Base-by-base conservation (phyloP, 2,113 vertebrate species). In the Orthonyx spaldingii region DNA sequence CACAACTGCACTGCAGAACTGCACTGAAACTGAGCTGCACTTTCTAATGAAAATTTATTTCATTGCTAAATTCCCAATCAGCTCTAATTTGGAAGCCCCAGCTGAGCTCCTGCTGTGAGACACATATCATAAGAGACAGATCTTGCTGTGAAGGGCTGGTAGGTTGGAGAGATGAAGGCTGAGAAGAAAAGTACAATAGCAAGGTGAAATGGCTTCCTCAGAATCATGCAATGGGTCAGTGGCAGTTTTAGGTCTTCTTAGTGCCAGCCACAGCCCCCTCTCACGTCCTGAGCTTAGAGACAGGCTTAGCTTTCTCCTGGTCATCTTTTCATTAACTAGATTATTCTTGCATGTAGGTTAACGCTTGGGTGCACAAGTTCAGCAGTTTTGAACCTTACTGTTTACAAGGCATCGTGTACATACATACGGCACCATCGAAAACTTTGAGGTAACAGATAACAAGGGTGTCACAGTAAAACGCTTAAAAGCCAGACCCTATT, bases 111-210 rank as follows among this genome's bases (percentile, higher is more conserved):
- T 72, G 28, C 68, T 70, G 85, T 64, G 79, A 96, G 90, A 88
- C 56, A 75, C 35, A 12, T 91, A 95, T 91, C 33, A 2, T 77
- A 93, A 90, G 85, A 96, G 96, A 94, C 85, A 94, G 94, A 39
- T 93, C 83, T 77, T 52, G 82, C 82, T 93, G 93, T 92, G 82
- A 86, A 64, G 59, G 85, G 49, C 85, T 95, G 60, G 41, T 7
- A 7, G 79, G 72, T 71, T 88, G 88, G 76, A 71, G 79, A 84
- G 71, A 53, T 0, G 28, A 70, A 63, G 32, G 52, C 76, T 96
- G 85, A 70, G 79, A 93, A 74, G 60, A 86, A 91, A 92, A 96
- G 80, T 47, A 81, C 66, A 95, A 71, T 6, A n/a, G 94, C 84
- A 94, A 95, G 90, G 85, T 90, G 88, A 94, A 94, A 94, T 19